Evolutionary conservation across 2,797 vertebrate species (phyloP), one percentile per base, ranked within the genome.

Genomic region (Sandelia bainsii): DNA sequence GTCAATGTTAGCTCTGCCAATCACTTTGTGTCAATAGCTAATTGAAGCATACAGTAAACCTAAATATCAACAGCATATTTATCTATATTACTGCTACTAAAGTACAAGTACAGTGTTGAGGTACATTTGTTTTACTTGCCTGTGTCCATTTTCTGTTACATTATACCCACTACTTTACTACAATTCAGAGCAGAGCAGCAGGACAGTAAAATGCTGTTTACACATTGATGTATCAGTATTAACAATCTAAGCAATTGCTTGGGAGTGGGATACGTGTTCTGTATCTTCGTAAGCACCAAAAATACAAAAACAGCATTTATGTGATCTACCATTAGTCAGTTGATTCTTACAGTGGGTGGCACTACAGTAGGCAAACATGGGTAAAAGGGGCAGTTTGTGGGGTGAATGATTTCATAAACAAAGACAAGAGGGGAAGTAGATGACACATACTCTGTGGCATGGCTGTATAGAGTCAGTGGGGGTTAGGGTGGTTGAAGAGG

Each of bases 401-500:
- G 50, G 37, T 66, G 67, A 65, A 53, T 64, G 77, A 82, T 86
- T 85, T 79, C 72, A 80, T 75, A 80, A 85, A 78, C 60, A 84
- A 80, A 85, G 78, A 62, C 51, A 58, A 62, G 67, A 80, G 67
- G 82, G 86, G 84, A 91, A 87, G 77, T 77, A 37, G 78, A 80
- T 76, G 82, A 83, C 82, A 84, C 9, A 19, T 76, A 71, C 48
- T 77, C 77, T 71, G 62, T 70, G 73, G 54, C 69, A 62, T 77
- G 69, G 76, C 62, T 51, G 58, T 56, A 67, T 46, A 53, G 77
- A 83, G 81, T 80, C 77, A 79, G 71, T 27, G 63, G 45, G 77
- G 67, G 81, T 65, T 48, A 67, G 34, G 12, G 53, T 69, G 69
- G 67, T 82, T 44, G 56, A 60, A 83, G 82, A 72, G 75, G 54